Base-by-base conservation (phyloP, 2,797 vertebrate species). In the Hemibagrus guttatus region DNA sequence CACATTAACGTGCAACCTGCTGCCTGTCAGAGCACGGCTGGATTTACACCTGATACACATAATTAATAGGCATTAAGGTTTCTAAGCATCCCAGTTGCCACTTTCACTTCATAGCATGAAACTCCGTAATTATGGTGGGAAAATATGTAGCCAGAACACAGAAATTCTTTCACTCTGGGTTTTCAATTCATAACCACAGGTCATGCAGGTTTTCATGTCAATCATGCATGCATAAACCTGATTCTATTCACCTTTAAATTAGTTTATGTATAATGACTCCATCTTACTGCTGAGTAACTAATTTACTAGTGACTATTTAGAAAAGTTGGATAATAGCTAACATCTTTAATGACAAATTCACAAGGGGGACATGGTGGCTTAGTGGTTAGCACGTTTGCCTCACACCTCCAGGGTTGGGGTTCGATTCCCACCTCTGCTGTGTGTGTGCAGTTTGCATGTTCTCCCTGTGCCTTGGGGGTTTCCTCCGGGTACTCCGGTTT, bases 1-100 rank as follows among this genome's bases (percentile, higher is more conserved):
- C 88, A 91, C 90, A 91, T 94, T 93, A 92, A 85, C 91, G 89
- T 93, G 90, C 87, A 66, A 88, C 85, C 89, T 88, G 89, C 86
- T 90, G 92, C 90, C 88, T 89, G 84, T 79, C 87, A 54, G 78
- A 91, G 87, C 89, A 69, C 64, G 52, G 46, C 46, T 90, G 61
- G 91, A 92, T 86, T 83, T 83, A 68, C 17, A 83, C 63, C 90
- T 68, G 79, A 89, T 90, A 79, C 78, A 76, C n/a, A 59, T 58
- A 84, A 87, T 92, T 88, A 88, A 90, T 89, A 84, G 71, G 89
- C 89, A 91, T 92, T 90, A 91, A 89, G 46, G 46, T 78, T 75
- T 78, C 11, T 68, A 81, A 75, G 63, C 52, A 63, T 63, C 23
- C 54, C 28, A 81, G 74, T 64, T 91, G 89, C 90, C 91, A 90